Percentiles rank a stretch among this genome's conserved stretches.
Conservation (phyloP, 2,113 vertebrate genomes). For the Burhinus oedicnemus region DNA sequence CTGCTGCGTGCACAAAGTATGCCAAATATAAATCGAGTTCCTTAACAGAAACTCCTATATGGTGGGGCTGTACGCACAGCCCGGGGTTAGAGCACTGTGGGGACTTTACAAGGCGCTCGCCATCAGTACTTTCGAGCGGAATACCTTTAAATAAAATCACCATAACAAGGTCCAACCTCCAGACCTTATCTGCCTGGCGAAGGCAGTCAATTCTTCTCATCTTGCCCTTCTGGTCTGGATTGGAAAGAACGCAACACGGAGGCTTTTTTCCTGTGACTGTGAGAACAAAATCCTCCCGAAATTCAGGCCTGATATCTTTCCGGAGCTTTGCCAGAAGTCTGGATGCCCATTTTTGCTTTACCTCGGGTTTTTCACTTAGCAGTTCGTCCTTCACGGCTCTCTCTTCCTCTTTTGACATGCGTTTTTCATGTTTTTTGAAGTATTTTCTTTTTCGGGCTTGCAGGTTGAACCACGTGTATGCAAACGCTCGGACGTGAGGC, state of each 20-base stretch:
- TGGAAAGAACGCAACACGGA: slow-evolving; percentile 97
- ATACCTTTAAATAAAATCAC: slow-evolving; percentile 99
- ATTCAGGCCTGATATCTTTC: slow-evolving; percentile 99
- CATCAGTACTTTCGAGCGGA: slow-evolving; percentile 99
- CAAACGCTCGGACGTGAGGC: slow-evolving; percentile 96
- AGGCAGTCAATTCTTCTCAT: slow-evolving; percentile 99
- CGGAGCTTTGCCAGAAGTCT: slow-evolving; percentile 96
- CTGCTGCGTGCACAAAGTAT: slow-evolving; percentile 97
- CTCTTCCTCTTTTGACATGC: slow-evolving; percentile 99
- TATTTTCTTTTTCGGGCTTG: slow-evolving; percentile 99
- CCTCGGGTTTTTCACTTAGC: slow-evolving; percentile 96
- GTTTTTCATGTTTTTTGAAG: slow-evolving; percentile 99
- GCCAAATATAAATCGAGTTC: slow-evolving; percentile 99
- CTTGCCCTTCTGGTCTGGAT: slow-evolving; percentile 99
- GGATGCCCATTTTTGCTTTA: slow-evolving; percentile 99
- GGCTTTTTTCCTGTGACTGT: slow-evolving; percentile 97
- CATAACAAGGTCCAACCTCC: slow-evolving; percentile 99
- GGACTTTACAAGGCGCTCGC: slow-evolving; percentile 97
- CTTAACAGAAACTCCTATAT: slow-evolving; percentile 99
- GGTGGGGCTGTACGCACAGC: slow-evolving; percentile 97
- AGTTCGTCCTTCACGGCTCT: slow-evolving; percentile 98
- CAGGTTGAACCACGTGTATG: slow-evolving; percentile 99
- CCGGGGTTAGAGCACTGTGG: slow-evolving; percentile 97
- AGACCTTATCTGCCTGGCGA: slow-evolving; percentile 98
- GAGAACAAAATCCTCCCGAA: slow-evolving; percentile 99